Conservation (phyloP, 2,113 vertebrate genomes). For the Jacana jacana region DNA sequence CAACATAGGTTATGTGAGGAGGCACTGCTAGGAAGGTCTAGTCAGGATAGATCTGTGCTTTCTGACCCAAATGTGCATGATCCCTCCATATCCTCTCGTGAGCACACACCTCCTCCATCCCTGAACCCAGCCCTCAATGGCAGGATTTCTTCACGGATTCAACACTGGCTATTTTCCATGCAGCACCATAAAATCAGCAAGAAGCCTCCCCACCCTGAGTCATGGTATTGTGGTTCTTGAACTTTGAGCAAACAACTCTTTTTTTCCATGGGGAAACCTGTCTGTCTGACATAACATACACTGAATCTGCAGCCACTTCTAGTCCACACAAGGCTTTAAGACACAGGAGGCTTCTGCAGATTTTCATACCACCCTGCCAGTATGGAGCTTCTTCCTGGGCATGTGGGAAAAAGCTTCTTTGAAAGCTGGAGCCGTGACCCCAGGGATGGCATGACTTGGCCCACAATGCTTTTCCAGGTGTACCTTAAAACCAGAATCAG, state of each 20-base stretch:
- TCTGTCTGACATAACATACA: background rate
- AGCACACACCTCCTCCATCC: no score
- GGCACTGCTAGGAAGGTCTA: no score
- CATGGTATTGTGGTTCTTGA: background rate
- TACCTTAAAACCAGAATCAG: background rate
- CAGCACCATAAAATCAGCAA: no score
- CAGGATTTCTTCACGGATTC: no score
- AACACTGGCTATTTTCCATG: no score
- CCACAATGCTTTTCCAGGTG: no score
- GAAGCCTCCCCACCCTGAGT: background rate
- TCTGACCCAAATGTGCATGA: no score
- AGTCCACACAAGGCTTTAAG: background rate
- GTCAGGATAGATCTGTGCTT: no score
- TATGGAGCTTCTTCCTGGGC: background rate
- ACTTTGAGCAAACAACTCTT: background rate
- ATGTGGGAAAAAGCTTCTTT: background rate
- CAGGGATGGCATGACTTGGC: background rate
- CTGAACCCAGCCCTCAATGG: no score
- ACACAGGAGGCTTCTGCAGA: background rate
- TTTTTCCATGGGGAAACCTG: background rate
- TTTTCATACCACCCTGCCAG: background rate
- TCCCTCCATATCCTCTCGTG: no score
- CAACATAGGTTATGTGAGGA: no score
- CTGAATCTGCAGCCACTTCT: background rate
- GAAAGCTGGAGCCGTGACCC: background rate